Base-by-base conservation (phyloP, 2,888 invertebrate species). In the Cephalotes varians region DNA sequence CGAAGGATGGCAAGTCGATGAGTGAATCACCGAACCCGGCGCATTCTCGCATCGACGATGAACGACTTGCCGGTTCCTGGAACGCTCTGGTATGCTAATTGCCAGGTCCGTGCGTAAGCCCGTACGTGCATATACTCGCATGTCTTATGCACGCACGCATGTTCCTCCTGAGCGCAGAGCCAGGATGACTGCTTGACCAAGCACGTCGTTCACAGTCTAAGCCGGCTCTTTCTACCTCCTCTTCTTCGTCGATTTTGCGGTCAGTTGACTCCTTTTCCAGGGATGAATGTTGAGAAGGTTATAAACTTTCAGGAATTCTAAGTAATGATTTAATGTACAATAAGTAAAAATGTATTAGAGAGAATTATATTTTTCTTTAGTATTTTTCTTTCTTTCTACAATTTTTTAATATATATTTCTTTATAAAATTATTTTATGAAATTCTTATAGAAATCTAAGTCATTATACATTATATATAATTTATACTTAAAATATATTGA, bases 21-120 rank as follows among this genome's bases (percentile, higher is more conserved):
- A 81, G 62, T 87, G 89, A 88, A 73, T 89, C 89, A 88, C 64
- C 82, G 37, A 60, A 64, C 56, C 67, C 71, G 76, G 12, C 49
- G 40, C 79, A 83, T 86, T 84, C 87, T 81, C 54, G 77, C 62
- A 81, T 72, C 77, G 64, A 47, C 62, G 81, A 85, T 76, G 80
- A 86, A 82, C 81, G 77, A 69, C 67, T 79, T 28, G 77, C 67
- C 82, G 87, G 87, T 92, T 92, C 92, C 88, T 81, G 88, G 92
- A 92, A 92, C 92, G 90, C 88, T 86, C 92, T 90, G 92, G 92
- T 92, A 92, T 92, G 92, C 91, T 92, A 92, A 92, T 92, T 92
- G 91, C 90, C 82, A 85, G 83, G 73, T 67, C 37, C 69, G 71
- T 81, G 82, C 81, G 85, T 86, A 83, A 81, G 82, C 87, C 81